Percentiles rank a stretch among this genome's conserved stretches.
Evolutionary conservation across 2,888 invertebrate species (phyloP).

Genomic region (Leuctra nigra): DNA sequence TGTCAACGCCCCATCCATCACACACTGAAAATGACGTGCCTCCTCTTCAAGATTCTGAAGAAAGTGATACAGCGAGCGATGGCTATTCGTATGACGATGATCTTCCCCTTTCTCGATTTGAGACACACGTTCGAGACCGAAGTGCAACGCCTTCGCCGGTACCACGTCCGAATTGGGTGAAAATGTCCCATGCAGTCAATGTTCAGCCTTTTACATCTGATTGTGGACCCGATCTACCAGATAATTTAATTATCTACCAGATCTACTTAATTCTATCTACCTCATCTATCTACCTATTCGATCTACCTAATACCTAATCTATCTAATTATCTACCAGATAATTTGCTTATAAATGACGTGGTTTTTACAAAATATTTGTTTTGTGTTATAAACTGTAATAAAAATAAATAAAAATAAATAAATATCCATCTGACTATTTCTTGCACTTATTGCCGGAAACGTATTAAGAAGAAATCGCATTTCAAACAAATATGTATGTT

Average conservation of each 20-base stretch:
- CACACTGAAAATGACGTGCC: background rate
- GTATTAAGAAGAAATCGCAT: no score
- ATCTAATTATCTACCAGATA: no score
- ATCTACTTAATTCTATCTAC: no score
- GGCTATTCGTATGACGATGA: conserved; percentile 1
- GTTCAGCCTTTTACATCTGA: background rate
- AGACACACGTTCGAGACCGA: background rate
- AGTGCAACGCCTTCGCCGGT: background rate
- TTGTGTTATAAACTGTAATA: no score
- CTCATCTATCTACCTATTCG: no score
- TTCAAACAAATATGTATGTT: conserved; percentile 30
- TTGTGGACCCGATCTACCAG: conserved; percentile 9
- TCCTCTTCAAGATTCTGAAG: background rate
- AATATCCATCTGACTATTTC: no score
- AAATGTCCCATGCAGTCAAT: background rate
- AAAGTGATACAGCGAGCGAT: background rate
- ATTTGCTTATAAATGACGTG: no score
- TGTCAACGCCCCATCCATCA: background rate
- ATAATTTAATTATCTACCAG: no score
- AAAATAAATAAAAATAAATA: no score
- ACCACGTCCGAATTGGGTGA: conserved; percentile 1
- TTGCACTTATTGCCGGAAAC: no score
- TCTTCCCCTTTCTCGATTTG: background rate
- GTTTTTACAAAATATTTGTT: no score
- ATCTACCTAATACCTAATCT: no score